Evolutionary conservation across 2,797 vertebrate species (phyloP).

Genomic region (Dipus sagitta): DNA sequence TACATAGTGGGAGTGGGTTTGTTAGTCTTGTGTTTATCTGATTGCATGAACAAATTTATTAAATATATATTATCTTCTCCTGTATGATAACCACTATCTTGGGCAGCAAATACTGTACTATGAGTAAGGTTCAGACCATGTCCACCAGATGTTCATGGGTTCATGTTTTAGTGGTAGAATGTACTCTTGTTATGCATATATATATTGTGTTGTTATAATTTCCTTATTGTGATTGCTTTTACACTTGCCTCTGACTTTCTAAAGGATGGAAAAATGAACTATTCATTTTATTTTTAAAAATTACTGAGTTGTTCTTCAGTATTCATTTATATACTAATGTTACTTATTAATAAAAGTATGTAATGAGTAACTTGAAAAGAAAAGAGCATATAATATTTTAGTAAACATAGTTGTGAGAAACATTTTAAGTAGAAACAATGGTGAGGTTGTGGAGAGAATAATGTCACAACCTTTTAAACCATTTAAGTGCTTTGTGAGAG

Average conservation of each 20-base stretch:
- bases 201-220: constrained; percentile 1
- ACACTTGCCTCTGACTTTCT: constrained; percentile 20
- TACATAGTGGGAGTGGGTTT: background rate
- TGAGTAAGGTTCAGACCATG: background rate
- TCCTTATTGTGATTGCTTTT: constrained; percentile 35
- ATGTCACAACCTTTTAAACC: background rate
- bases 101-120: background rate
- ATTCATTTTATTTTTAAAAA: constrained; percentile 24
- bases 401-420: background rate
- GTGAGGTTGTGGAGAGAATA: background rate
- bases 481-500: background rate
- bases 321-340: background rate
- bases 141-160: background rate
- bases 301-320: constrained; percentile 1
- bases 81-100: background rate
- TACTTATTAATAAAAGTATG: constrained; percentile 34
- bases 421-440: background rate
- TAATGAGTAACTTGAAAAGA: background rate
- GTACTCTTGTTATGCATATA: background rate
- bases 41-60: constrained; percentile 6
- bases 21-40: background rate
- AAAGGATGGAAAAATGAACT: background rate
- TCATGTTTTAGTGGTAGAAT: background rate
- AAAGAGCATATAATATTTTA: background rate
- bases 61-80: background rate